These are phyloP conservation scores for Rhynchomys soricoides DNA, from an alignment of 2,113 vertebrate species.

Conservation along the genomic window DNA sequence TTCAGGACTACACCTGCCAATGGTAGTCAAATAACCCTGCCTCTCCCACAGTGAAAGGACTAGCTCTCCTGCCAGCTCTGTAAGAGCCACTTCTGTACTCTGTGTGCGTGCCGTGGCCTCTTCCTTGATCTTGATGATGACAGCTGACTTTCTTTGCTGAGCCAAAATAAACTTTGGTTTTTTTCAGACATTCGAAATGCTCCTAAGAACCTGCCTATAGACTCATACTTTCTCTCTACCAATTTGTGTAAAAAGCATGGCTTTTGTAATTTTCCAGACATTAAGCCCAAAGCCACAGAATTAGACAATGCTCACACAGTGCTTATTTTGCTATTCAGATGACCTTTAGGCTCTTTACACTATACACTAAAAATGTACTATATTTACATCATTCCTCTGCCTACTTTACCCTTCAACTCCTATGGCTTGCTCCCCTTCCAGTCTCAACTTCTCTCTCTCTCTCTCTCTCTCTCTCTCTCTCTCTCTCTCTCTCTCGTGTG, in stretches of 20 bases:
- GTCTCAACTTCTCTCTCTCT: too few relatives aligned
- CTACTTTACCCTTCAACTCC: neutral
- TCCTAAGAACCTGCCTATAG: neutral
- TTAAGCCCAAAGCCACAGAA: neutral
- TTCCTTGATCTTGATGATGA: neutral
- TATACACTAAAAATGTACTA: too few relatives aligned
- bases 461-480: neutral
- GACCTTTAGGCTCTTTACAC: neutral
- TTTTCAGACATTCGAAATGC: neutral
- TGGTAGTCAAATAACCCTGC: constrained; percentile 31
- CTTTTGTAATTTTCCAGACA: neutral
- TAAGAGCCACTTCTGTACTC: neutral
- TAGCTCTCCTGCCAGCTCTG: neutral
- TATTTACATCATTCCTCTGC: neutral
- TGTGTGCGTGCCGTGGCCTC: neutral
- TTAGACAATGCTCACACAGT: neutral
- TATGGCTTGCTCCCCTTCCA: too few relatives aligned
- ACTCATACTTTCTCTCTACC: neutral
- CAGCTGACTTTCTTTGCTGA: neutral
- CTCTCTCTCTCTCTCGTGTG: neutral
- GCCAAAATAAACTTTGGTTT: constrained; percentile 12
- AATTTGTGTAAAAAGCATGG: neutral
- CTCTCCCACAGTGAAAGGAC: neutral
- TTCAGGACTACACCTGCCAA: neutral
- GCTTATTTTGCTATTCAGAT: neutral